Conservation (phyloP, 1,140 invertebrate genomes). For the Cherax quadricarinatus region DNA sequence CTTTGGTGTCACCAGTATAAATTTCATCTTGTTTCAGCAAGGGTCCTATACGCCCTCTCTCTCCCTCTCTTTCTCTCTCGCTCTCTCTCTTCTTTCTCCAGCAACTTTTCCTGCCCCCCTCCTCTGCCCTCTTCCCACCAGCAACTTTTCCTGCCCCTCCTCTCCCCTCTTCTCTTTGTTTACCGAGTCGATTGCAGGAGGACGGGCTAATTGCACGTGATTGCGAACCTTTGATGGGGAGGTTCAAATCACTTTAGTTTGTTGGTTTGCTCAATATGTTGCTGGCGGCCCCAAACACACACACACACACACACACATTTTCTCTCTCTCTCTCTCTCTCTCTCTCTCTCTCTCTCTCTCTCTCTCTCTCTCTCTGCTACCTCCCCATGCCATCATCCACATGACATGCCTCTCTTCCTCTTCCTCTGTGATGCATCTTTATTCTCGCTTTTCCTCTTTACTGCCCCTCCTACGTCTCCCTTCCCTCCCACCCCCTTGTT, state of each 20-base stretch:
- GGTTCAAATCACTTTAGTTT: constrained; percentile 4
- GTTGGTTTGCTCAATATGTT: not conserved
- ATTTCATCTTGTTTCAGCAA: no score
- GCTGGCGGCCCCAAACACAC: not conserved
- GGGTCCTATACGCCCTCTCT: not conserved
- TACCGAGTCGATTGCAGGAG: not conserved
- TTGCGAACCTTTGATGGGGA: constrained; percentile 2
- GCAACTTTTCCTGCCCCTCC: not conserved
- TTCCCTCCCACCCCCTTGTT: not conserved
- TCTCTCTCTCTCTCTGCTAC: not conserved
- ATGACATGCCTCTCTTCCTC: not conserved
- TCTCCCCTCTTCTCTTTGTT: not conserved
- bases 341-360: not conserved
- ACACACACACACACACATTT: not conserved
- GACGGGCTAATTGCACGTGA: constrained; percentile 15
- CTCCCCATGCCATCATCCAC: not conserved
- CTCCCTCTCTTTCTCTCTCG: not conserved
- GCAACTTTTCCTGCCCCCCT: not conserved
- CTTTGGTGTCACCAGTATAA: not conserved
- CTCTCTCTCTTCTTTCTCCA: not conserved
- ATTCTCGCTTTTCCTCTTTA: not conserved
- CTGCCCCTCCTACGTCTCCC: not conserved
- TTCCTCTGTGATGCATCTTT: not conserved
- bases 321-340: not conserved
- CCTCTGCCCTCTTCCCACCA: not conserved